phyloP scores from a whole-genome alignment of 1,140 invertebrate genomes.

The Drosophila truncata region DNA sequence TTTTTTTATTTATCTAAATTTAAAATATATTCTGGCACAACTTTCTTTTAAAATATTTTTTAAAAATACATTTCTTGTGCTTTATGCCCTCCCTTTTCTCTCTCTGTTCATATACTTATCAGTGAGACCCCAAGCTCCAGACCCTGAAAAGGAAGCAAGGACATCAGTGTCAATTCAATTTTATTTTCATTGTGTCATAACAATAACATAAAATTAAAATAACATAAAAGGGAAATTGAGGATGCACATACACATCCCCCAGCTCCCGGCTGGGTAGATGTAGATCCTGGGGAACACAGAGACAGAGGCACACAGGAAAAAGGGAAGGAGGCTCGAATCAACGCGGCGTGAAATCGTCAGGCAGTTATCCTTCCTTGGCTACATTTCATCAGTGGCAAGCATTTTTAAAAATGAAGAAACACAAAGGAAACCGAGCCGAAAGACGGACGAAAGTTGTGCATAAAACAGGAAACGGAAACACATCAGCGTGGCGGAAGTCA shows the following conservation, averaged over 20 bases:
- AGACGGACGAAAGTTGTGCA: conserved; percentile 65
- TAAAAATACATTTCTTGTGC: no score
- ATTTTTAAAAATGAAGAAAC: conserved; percentile 48
- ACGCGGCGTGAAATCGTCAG: conserved; percentile 82
- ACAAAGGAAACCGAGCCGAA: conserved; percentile 30
- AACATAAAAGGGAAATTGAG: conserved; percentile 85
- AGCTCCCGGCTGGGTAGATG: background rate
- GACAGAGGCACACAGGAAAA: background rate
- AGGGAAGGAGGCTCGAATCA: conserved; percentile 57
- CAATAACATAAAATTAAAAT: conserved; percentile 86
- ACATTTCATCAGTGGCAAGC: conserved; percentile 67
- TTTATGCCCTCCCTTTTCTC: background rate
- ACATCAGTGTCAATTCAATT: conserved; percentile 85
- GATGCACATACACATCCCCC: conserved; percentile 55
- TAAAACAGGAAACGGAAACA: conserved; percentile 85
- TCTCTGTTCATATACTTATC: conserved; percentile 36
- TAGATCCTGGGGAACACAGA: conserved; percentile 3
- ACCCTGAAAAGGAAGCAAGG: conserved; percentile 34
- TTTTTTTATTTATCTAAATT: background rate
- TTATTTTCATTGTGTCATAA: conserved; percentile 85
- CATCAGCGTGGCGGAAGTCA: conserved; percentile 85
- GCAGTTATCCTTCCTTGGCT: conserved; percentile 69
- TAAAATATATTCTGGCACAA: no score
- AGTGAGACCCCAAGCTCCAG: conserved; percentile 18
- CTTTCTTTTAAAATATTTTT: no score